phyloP scores from a whole-genome alignment of 2,888 invertebrate species.

The Copidosoma aretas region DNA sequence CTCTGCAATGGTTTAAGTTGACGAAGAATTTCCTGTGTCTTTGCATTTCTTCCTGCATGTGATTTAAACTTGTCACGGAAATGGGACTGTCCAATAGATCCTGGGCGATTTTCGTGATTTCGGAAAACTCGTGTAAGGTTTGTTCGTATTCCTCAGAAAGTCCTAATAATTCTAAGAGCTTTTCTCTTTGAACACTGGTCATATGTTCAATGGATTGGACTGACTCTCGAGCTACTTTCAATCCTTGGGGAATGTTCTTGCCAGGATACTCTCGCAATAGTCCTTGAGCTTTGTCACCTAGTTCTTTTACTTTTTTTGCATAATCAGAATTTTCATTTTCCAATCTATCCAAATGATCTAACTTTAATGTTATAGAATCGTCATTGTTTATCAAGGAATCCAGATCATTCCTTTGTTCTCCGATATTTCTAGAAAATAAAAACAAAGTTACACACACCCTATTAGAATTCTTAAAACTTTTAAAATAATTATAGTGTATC shows the following conservation, averaged over 20 bases:
- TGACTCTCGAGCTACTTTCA: conserved; percentile 72
- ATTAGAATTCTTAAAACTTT: conserved; percentile 11
- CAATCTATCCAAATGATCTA: conserved; percentile 74
- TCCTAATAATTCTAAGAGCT: conserved; percentile 75
- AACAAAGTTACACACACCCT: neutral
- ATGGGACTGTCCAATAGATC: conserved; percentile 80
- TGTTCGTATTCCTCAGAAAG: conserved; percentile 88
- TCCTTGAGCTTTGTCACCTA: conserved; percentile 70
- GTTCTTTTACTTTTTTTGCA: conserved; percentile 68
- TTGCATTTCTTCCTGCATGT: conserved; percentile 88
- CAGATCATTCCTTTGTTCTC: conserved; percentile 61
- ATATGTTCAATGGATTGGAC: conserved; percentile 74
- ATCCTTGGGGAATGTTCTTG: conserved; percentile 72
- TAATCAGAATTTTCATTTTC: conserved; percentile 73
- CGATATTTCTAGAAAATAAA: conserved; percentile 48
- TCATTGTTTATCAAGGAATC: conserved; percentile 70
- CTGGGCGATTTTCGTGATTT: conserved; percentile 85
- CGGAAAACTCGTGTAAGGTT: conserved; percentile 83
- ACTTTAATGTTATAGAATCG: conserved; percentile 71
- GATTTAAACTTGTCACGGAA: conserved; percentile 76
- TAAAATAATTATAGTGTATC: conserved; percentile 7
- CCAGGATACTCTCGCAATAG: conserved; percentile 75
- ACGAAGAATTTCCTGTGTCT: conserved; percentile 89
- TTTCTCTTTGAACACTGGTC: conserved; percentile 76
- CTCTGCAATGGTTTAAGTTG: conserved; percentile 84